These are phyloP conservation scores for Thamnophis elegans DNA, from an alignment of 2,797 vertebrate genomes.

Conservation along the genomic window DNA sequence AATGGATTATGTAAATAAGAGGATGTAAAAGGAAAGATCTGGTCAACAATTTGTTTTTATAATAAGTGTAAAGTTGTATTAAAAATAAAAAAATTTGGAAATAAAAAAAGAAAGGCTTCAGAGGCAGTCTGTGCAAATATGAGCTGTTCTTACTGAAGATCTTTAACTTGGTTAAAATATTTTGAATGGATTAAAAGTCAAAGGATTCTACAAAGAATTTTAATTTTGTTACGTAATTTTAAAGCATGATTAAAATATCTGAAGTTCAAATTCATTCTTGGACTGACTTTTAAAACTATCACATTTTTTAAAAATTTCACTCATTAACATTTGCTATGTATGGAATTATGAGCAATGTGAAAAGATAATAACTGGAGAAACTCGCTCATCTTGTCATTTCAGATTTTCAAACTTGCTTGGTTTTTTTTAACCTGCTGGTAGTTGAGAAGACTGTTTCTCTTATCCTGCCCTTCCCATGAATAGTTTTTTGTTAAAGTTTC, in stretches of 20 bases:
- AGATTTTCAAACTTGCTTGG: background rate
- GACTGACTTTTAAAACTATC: background rate
- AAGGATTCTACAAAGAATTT: background rate
- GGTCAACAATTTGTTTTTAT: too few species aligned
- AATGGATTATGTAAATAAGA: too few species aligned
- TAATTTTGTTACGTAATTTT: background rate
- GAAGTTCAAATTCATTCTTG: background rate
- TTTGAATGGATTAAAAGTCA: background rate
- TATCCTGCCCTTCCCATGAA: background rate
- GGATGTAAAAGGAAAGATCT: too few species aligned
- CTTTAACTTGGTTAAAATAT: background rate
- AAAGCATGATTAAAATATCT: slow-evolving; percentile 23
- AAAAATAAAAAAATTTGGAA: too few species aligned
- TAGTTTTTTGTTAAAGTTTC: background rate
- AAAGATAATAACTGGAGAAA: background rate
- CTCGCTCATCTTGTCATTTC: slow-evolving; percentile 15
- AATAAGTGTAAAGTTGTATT: too few species aligned
- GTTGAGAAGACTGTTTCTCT: background rate
- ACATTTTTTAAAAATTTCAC: background rate
- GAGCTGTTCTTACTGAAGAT: background rate
- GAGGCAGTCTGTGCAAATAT: background rate
- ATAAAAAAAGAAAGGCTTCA: background rate
- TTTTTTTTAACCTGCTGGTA: slow-evolving; percentile 13
- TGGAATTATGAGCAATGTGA: background rate
- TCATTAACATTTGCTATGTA: background rate